phyloP scores from a whole-genome alignment of 2,113 vertebrate genomes.

The Antigone vipio region DNA sequence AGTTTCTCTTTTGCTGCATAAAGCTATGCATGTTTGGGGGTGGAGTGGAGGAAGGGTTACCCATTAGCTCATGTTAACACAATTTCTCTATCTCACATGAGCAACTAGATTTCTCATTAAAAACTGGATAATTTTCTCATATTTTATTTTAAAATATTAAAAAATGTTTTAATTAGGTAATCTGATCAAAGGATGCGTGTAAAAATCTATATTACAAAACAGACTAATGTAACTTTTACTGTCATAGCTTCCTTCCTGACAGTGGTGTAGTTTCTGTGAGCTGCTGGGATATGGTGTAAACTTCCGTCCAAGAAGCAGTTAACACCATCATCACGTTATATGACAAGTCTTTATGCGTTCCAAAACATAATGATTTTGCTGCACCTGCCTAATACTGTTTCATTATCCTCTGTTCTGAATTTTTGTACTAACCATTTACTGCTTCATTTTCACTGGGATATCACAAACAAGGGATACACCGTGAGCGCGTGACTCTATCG shows the following conservation, averaged over 20 bases:
- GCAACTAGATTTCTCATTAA: background rate
- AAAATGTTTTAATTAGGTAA: background rate
- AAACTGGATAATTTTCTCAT: background rate
- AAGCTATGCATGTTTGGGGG: background rate
- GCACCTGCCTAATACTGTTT: background rate
- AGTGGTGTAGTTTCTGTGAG: background rate
- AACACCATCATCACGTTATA: background rate
- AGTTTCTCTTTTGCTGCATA: background rate
- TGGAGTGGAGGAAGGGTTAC: background rate
- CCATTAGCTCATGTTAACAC: background rate
- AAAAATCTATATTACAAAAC: background rate
- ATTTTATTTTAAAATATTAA: background rate
- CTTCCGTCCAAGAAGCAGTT: background rate
- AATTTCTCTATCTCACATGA: background rate
- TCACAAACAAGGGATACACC: background rate
- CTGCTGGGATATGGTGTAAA: background rate
- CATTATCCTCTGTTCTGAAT: background rate
- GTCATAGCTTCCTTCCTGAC: background rate
- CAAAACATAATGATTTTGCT: background rate
- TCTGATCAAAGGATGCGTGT: background rate
- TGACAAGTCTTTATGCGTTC: background rate
- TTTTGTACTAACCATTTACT: background rate
- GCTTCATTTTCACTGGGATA: background rate
- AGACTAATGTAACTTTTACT: background rate
- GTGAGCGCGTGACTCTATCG: background rate